Conservation (phyloP, 2,113 vertebrate genomes). For the Pteropus alecto region DNA sequence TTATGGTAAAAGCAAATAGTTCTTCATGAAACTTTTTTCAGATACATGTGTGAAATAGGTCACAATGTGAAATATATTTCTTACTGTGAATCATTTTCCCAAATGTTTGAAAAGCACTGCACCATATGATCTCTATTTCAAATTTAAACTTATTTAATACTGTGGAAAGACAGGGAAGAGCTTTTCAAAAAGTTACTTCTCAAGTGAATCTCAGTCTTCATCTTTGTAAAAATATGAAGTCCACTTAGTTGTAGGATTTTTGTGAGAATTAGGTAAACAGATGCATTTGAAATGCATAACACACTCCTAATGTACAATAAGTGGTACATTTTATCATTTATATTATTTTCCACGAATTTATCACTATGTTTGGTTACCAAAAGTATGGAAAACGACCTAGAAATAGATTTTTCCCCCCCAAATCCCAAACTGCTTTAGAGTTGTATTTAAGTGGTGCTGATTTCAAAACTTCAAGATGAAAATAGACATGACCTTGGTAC, state of each 20-base stretch:
- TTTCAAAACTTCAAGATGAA: background rate
- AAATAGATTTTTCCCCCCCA: background rate
- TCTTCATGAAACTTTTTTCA: background rate
- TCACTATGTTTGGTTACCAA: background rate
- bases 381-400: background rate
- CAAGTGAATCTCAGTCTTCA: background rate
- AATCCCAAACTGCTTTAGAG: background rate
- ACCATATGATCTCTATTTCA: background rate
- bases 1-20: background rate
- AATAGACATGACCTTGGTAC: background rate
- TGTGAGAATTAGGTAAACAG: background rate
- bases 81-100: background rate
- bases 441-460: background rate
- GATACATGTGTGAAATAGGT: background rate
- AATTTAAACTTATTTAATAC: slow-evolving; percentile 1
- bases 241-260: background rate
- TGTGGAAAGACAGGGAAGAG: background rate
- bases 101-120: background rate
- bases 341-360: background rate
- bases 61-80: background rate
- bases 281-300: background rate
- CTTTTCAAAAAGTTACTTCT: background rate
- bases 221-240: background rate
- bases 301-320: background rate
- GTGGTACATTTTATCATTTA: background rate